A percentile compares a stretch with the other conserved stretches of the same genome.
Conservation (phyloP, 2,113 vertebrate genomes). For the Psittacula cyanocephala region DNA sequence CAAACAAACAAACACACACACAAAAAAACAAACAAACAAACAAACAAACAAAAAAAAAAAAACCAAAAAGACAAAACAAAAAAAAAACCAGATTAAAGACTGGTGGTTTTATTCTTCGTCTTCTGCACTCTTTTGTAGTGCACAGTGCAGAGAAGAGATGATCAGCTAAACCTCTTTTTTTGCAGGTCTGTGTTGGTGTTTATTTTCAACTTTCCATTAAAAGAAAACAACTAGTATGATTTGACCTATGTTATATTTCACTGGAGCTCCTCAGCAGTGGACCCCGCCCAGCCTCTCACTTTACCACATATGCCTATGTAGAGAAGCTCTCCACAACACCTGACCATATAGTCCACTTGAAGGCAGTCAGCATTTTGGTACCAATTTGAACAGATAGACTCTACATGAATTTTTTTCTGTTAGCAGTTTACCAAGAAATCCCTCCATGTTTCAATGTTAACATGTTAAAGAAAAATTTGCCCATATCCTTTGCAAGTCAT, state of each 20-base stretch:
- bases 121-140: background rate
- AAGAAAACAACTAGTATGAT: background rate
- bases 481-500: accelerated
- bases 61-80: too few relatives aligned
- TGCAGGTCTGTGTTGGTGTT: background rate
- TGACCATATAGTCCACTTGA: background rate
- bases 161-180: background rate
- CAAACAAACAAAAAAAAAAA: background rate
- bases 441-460: background rate
- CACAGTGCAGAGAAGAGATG: background rate
- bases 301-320: background rate
- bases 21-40: too few relatives aligned
- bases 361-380: background rate
- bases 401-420: background rate
- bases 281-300: background rate
- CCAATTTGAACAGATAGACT: background rate
- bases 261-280: background rate
- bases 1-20: too few relatives aligned
- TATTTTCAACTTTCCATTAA: background rate
- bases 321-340: background rate
- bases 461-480: background rate
- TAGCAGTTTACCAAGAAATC: background rate
- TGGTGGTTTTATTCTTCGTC: background rate
- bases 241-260: background rate
- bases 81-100: background rate